A percentile compares a stretch with the other conserved stretches of the same genome.
Conservation (phyloP, 2,888 invertebrate genomes). For the Orthosia gothica region DNA sequence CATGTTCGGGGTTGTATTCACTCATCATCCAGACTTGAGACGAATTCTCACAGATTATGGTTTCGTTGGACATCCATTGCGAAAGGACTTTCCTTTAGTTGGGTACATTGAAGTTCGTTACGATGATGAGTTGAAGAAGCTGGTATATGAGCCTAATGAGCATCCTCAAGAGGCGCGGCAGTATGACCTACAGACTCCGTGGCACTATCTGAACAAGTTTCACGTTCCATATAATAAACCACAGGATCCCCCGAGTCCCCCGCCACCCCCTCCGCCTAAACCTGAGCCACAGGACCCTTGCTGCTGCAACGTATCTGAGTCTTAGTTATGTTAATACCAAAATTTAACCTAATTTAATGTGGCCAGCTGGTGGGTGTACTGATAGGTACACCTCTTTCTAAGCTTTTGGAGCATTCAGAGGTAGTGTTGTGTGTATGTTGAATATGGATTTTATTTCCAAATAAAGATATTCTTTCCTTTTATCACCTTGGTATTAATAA, state of each 20-base stretch:
- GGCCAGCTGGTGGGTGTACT: too few species aligned
- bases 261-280: conserved; percentile 56
- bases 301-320: too few species aligned
- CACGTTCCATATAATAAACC: conserved; percentile 80
- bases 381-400: too few species aligned
- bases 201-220: conserved; percentile 84
- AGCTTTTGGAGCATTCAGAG: too few species aligned
- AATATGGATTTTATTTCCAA: not conserved
- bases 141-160: conserved; percentile 87
- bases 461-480: conserved; percentile 1
- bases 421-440: too few species aligned
- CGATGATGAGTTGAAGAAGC: conserved; percentile 86
- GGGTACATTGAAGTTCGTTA: conserved; percentile 87
- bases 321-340: not conserved
- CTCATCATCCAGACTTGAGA: conserved; percentile 86
- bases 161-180: conserved; percentile 82
- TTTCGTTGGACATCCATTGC: conserved; percentile 85
- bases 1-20: conserved; percentile 86
- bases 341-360: not conserved
- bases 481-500: not conserved
- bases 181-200: conserved; percentile 82
- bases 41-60: conserved; percentile 88
- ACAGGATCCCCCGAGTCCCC: conserved; percentile 3
- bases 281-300: conserved; percentile 56
- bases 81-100: conserved; percentile 86